Evolutionary conservation across 35 echinoderm and acorn worm species (phyloP).

Genomic region (Heliocidaris tuberculata): DNA sequence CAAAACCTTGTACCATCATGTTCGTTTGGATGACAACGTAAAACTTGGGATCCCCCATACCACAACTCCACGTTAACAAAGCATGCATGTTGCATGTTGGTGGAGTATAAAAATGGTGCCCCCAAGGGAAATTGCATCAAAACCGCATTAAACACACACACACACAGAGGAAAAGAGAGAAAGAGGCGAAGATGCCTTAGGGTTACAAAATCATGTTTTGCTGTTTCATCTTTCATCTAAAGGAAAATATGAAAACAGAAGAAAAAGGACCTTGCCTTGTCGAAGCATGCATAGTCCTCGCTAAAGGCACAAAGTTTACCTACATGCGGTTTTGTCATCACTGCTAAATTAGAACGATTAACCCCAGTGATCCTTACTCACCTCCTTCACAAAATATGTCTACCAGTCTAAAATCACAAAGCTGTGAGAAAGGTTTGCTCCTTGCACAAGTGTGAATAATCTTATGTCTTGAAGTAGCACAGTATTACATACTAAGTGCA

Average conservation of each 20-base stretch:
- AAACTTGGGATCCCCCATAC: not conserved
- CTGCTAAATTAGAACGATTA: not conserved
- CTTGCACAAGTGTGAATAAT: not conserved
- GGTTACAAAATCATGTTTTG: not conserved
- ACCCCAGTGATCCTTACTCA: not conserved
- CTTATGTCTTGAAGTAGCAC: not conserved
- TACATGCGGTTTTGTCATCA: constrained; percentile 10
- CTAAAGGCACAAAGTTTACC: not conserved
- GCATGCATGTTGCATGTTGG: not conserved
- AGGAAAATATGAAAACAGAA: not conserved
- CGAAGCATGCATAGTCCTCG: not conserved
- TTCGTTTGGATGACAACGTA: not conserved
- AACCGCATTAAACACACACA: constrained; percentile 4
- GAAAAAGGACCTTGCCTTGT: not conserved
- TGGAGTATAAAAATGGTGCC: not conserved
- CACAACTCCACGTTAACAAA: not conserved
- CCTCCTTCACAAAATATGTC: not conserved
- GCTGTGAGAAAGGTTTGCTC: not conserved
- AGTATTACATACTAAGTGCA: not conserved
- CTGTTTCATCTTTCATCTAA: not conserved
- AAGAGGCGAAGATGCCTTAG: not conserved
- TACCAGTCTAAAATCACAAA: not conserved
- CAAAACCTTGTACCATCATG: not conserved
- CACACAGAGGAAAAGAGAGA: not conserved
- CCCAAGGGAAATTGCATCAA: not conserved